Evolutionary conservation across 2,797 vertebrate genomes (phyloP), one percentile per base, ranked within the genome.

Genomic region (Labroides dimidiatus): DNA sequence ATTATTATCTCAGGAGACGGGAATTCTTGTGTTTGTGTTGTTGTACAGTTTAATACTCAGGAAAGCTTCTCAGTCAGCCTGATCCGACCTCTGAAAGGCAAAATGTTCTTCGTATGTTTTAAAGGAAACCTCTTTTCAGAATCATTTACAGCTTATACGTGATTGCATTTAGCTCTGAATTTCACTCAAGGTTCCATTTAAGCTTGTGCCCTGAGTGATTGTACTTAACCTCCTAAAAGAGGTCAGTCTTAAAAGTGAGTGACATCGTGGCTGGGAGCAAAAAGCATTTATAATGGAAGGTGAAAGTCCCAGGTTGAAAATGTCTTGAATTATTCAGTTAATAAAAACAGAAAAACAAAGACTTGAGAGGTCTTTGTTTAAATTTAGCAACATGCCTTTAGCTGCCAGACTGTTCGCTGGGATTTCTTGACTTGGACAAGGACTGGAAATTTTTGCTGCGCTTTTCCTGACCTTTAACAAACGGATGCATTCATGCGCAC

Each of bases 391-490:
- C 13, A n/a, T 6, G 5, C n/a, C 42, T 56, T 55, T 56, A 33
- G 44, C 27, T 56, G 48, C 42, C 42, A 51, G 43, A 44, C 56
- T 24, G 27, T 45, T 80, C 43, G 33, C 30, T 47, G 17, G 16
- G 24, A 83, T 67, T 77, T 74, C 9, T 47, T 52, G 53, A 52
- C 44, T 39, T 23, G 21, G n/a, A 69, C 54, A 63, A 66, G 57
- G 37, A 75, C 69, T 69, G 48, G 58, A 75, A 70, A 42, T 57
- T 64, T 58, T 66, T 33, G 5, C n/a, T 61, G 19, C 52, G 62
- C 48, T 72, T 66, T 76, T 57, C 64, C 13, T 78, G 66, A 73
- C 64, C 63, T 74, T 72, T 78, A 74, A 65, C 49, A 78, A 54
- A 79, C 57, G n/a, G 50, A 57, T 54, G 47, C 37, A 59, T 66